A percentile compares a stretch with the other conserved stretches of the same genome.
These are phyloP conservation scores for Silvanus unidentatus DNA, from an alignment of 2,888 invertebrate species.

Conservation along the genomic window DNA sequence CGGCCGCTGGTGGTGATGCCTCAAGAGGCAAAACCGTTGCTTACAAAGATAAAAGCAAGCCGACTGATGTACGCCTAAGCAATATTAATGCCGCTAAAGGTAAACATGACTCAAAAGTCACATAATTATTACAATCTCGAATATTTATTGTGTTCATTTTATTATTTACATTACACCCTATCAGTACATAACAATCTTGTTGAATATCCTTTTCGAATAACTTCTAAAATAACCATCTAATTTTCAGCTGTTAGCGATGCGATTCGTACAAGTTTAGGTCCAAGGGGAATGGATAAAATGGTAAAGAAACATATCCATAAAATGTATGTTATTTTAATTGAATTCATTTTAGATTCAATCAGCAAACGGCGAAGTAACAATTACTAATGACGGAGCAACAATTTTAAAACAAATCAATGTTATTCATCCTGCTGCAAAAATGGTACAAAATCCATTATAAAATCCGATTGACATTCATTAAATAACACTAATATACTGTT, in stretches of 20 bases:
- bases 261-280: slow-evolving; percentile 96
- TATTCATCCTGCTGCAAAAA: slow-evolving; percentile 96
- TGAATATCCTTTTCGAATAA: not conserved
- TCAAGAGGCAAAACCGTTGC: slow-evolving; percentile 49
- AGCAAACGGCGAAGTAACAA: slow-evolving; percentile 95
- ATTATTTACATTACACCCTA: not conserved
- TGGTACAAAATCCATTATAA: slow-evolving; percentile 59
- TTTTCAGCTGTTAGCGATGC: slow-evolving; percentile 95
- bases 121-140: not conserved
- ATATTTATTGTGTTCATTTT: not conserved
- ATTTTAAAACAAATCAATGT: slow-evolving; percentile 99
- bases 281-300: slow-evolving; percentile 99
- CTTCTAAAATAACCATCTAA: slow-evolving; percentile 18
- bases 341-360: slow-evolving; percentile 75
- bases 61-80: slow-evolving; percentile 86
- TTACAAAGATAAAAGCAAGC: slow-evolving; percentile 90
- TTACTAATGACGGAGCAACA: slow-evolving; percentile 99
- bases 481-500: slow-evolving; percentile 26
- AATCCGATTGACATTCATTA: not conserved
- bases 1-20: slow-evolving; percentile 45
- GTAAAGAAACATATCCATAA: slow-evolving; percentile 46
- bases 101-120: slow-evolving; percentile 44
- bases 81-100: slow-evolving; percentile 99
- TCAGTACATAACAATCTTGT: too few relatives aligned
- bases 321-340: slow-evolving; percentile 1